These are phyloP conservation scores for Serripes groenlandicus DNA, from an alignment of 2,888 invertebrate genomes.

Conservation along the genomic window DNA sequence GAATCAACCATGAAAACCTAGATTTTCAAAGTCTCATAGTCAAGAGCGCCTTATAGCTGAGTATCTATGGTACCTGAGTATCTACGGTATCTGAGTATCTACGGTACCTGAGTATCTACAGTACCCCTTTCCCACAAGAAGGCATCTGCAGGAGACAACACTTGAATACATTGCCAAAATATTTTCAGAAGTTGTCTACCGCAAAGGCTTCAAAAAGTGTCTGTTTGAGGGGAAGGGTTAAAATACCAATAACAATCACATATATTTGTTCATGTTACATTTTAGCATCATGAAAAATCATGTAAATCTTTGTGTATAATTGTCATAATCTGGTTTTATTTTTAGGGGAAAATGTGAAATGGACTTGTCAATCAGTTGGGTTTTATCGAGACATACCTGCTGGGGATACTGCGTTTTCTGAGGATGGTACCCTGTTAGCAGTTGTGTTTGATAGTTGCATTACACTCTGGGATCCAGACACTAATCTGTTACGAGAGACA, in stretches of 20 bases:
- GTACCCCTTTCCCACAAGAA: no score
- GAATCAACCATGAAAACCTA: no score
- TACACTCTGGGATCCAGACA: conserved; percentile 90
- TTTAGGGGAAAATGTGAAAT: conserved; percentile 88
- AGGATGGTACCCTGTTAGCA: conserved; percentile 92
- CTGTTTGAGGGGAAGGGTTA: no score
- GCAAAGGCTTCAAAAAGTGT: no score
- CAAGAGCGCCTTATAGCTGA: no score
- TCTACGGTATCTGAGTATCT: no score
- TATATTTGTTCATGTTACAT: neutral
- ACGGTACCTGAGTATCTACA: no score
- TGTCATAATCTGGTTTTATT: neutral
- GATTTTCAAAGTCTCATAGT: no score
- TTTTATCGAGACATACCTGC: conserved; percentile 89
- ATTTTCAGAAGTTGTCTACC: no score
- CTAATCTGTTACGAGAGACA: conserved; percentile 77
- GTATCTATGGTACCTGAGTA: no score
- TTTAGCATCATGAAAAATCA: neutral
- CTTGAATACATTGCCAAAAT: neutral
- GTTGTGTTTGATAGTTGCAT: conserved; percentile 90
- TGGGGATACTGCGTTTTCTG: conserved; percentile 90
- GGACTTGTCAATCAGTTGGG: conserved; percentile 90
- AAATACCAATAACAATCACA: no score
- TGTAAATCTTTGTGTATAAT: no score
- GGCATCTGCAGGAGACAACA: neutral